Conservation (phyloP, 2,113 vertebrate species). For the Mesitornis unicolor region DNA sequence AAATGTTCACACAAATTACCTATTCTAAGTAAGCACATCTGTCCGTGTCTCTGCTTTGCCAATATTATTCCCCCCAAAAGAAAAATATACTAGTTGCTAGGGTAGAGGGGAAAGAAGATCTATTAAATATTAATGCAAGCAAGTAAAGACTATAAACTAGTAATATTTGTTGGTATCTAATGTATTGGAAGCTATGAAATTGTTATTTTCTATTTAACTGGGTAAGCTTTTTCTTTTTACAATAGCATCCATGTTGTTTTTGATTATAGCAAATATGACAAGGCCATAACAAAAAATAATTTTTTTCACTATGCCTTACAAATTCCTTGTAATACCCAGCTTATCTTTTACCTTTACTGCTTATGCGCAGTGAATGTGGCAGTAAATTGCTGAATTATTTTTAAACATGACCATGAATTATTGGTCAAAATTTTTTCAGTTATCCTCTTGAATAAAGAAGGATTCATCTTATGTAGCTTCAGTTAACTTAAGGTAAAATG, state of each 20-base stretch:
- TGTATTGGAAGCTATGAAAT: background rate
- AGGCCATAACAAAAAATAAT: background rate
- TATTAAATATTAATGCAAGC: background rate
- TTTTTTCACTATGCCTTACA: background rate
- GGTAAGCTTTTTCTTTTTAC: background rate
- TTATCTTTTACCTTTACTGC: background rate
- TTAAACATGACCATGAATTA: background rate
- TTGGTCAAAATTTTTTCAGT: background rate
- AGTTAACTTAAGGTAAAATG: background rate
- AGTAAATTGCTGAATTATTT: background rate
- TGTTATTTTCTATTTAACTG: background rate
- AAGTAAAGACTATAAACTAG: background rate
- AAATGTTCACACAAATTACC: background rate
- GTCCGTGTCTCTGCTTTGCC: background rate
- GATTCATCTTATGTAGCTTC: background rate
- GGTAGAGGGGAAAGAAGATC: background rate
- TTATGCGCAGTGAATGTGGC: background rate
- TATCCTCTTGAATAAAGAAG: background rate
- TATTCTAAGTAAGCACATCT: background rate
- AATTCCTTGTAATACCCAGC: rapidly evolving
- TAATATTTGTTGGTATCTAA: background rate
- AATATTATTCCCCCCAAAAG: background rate
- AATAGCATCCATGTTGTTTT: background rate
- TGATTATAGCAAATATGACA: background rate
- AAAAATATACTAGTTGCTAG: background rate